phyloP scores from a whole-genome alignment of 2,113 vertebrate species.

The Ammospiza nelsoni region DNA sequence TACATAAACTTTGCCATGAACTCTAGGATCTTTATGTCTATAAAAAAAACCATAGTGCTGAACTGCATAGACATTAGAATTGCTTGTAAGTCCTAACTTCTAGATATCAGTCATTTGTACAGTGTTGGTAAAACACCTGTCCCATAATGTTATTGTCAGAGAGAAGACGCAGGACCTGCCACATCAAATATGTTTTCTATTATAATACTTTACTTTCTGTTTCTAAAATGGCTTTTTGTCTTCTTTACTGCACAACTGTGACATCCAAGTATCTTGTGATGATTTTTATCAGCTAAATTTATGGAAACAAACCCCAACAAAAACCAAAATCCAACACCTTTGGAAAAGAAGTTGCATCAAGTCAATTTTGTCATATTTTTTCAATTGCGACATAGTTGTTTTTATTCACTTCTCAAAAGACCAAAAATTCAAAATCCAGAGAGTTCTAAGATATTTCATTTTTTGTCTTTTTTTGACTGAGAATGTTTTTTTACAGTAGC shows the following conservation, averaged over 20 bases:
- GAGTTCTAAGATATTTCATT: background rate
- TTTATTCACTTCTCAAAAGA: background rate
- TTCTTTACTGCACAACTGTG: background rate
- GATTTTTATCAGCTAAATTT: background rate
- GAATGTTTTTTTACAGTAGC: background rate
- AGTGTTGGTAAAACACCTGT: background rate
- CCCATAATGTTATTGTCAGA: background rate
- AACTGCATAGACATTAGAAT: background rate
- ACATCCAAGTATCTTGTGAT: background rate
- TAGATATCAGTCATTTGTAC: background rate
- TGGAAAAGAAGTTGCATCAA: background rate
- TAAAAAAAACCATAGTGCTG: background rate
- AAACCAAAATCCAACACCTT: background rate
- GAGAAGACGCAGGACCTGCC: background rate
- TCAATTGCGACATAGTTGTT: background rate
- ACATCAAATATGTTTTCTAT: background rate
- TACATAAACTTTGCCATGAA: background rate
- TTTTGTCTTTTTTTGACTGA: background rate
- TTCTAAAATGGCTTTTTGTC: background rate
- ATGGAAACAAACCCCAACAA: fast-evolving
- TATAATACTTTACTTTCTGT: background rate
- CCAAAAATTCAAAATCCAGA: background rate
- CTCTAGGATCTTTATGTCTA: background rate
- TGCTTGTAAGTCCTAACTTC: background rate
- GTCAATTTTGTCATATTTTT: background rate